Conservation (phyloP, 2,797 vertebrate species). For the Bradypus variegatus region DNA sequence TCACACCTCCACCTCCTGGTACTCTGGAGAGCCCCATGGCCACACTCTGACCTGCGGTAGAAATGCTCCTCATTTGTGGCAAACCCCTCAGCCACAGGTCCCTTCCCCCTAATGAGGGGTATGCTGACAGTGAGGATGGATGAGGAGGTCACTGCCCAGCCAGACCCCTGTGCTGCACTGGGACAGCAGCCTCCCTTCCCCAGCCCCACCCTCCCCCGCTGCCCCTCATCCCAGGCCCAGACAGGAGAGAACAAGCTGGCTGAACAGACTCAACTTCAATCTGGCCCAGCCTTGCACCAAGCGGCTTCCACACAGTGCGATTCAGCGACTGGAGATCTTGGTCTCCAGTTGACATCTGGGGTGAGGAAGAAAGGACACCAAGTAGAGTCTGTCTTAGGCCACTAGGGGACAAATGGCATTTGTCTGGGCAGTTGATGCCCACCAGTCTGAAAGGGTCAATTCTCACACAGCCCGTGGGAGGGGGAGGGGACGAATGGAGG, state of each 20-base stretch:
- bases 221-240: not conserved
- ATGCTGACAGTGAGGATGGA: not conserved
- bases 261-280: slow-evolving; percentile 19
- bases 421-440: slow-evolving; percentile 58
- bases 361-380: not conserved
- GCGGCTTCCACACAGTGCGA: not conserved
- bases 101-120: not conserved
- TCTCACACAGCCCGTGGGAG: not conserved
- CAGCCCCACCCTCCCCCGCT: not conserved
- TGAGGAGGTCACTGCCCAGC: not conserved
- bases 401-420: slow-evolving; percentile 35
- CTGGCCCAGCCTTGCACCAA: slow-evolving; percentile 56
- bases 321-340: slow-evolving; percentile 2
- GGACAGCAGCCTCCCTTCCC: not conserved
- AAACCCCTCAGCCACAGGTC: slow-evolving; percentile 19
- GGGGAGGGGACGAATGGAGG: not conserved
- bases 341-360: not conserved
- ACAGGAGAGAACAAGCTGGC: not conserved
- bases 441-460: slow-evolving; percentile 26
- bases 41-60: not conserved
- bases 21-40: not conserved
- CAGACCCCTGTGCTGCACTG: not conserved
- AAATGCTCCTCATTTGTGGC: not conserved
- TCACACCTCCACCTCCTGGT: not conserved
- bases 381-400: not conserved